Percentiles rank a stretch among this genome's conserved stretches.
These are phyloP conservation scores for Protobothrops mucrosquamatus DNA, from an alignment of 2,113 vertebrate genomes.

Conservation along the genomic window DNA sequence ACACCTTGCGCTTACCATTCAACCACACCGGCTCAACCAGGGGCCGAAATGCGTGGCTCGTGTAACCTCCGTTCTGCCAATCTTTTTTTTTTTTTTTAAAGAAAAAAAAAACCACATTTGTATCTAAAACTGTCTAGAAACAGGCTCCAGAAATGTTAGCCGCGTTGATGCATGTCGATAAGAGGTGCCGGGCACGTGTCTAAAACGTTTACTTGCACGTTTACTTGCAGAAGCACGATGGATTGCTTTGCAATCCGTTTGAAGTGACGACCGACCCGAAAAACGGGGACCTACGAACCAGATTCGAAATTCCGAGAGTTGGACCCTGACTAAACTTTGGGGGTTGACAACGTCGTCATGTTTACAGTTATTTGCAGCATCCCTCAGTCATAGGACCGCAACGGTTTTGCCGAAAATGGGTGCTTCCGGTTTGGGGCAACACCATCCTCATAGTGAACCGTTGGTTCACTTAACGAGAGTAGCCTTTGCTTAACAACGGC, in stretches of 20 bases:
- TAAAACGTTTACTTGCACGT: constrained; percentile 39
- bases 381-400: neutral
- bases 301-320: neutral
- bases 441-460: neutral
- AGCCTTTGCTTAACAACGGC: neutral
- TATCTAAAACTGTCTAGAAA: neutral
- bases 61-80: neutral
- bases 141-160: neutral
- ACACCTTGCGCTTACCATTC: neutral
- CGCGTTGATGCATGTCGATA: neutral
- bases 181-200: neutral
- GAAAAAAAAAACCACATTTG: neutral
- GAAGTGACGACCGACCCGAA: neutral
- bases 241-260: neutral
- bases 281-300: neutral
- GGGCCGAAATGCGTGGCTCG: neutral
- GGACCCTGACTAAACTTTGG: neutral
- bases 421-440: neutral
- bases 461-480: neutral
- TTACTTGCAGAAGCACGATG: constrained; percentile 26
- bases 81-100: neutral
- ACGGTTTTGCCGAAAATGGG: neutral
- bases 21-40: neutral
- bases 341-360: neutral
- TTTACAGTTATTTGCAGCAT: neutral